phyloP scores from a whole-genome alignment of 2,797 vertebrate genomes.

The Aplochiton taeniatus region DNA sequence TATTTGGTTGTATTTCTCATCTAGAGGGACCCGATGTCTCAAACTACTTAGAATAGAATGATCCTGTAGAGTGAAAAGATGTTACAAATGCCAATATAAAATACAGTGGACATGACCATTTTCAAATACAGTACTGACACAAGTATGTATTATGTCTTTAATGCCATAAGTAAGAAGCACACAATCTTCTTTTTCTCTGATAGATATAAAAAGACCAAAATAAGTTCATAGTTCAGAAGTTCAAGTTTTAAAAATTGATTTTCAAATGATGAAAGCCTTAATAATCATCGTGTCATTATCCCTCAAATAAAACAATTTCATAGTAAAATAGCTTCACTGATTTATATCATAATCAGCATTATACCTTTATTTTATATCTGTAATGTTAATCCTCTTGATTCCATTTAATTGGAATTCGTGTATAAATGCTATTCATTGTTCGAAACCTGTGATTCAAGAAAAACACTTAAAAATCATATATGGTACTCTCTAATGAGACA shows the following conservation, averaged over 20 bases:
- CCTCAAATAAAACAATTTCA: conserved; percentile 50
- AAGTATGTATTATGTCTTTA: conserved; percentile 57
- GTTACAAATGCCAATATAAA: conserved; percentile 67
- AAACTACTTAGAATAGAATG: conserved; percentile 46
- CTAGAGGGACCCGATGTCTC: conserved; percentile 31
- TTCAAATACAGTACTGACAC: conserved; percentile 56
- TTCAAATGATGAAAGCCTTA: conserved; percentile 59
- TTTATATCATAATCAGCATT: conserved; percentile 12
- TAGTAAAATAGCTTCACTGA: conserved; percentile 71
- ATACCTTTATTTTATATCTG: conserved; percentile 49
- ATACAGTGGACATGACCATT: conserved; percentile 40
- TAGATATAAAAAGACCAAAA: conserved; percentile 77
- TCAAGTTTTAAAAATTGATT: conserved; percentile 64
- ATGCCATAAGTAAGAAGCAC: conserved; percentile 62
- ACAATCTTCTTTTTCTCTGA: conserved; percentile 48
- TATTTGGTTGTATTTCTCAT: conserved; percentile 49
- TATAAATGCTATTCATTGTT: conserved; percentile 32
- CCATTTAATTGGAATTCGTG: conserved; percentile 36
- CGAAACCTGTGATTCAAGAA: conserved; percentile 12
- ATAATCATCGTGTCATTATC: conserved; percentile 53
- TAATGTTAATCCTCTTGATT: conserved; percentile 13
- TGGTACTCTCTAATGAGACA: conserved; percentile 42
- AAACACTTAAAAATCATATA: conserved; percentile 19
- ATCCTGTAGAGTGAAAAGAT: conserved; percentile 58
- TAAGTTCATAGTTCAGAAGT: conserved; percentile 70